phyloP scores from a whole-genome alignment of 2,113 vertebrate species.

The Boulengeromyrus knoepffleri region DNA sequence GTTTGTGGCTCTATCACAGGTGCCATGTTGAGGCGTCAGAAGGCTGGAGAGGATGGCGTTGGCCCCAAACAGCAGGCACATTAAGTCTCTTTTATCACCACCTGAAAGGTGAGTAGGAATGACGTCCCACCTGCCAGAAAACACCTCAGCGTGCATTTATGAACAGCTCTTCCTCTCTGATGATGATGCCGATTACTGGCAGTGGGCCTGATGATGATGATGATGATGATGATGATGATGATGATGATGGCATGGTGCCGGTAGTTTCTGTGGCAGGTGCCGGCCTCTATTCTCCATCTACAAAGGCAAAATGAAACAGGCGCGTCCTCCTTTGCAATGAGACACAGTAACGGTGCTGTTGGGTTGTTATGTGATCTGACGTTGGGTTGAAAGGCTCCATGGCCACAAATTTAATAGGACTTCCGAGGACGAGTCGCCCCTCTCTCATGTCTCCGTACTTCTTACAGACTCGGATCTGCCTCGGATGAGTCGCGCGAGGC shows the following conservation, averaged over 20 bases:
- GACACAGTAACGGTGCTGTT: conserved; percentile 30
- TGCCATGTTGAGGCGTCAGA: conserved; percentile 40
- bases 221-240: neutral
- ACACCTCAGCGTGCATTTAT: neutral
- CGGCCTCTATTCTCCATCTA: conserved; percentile 20
- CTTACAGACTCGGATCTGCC: neutral
- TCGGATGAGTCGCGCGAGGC: neutral
- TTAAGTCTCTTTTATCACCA: conserved; percentile 61
- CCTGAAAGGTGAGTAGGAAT: conserved; percentile 71
- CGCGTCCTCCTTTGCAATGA: conserved; percentile 24
- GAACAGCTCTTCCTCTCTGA: neutral
- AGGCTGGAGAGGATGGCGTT: conserved; percentile 64
- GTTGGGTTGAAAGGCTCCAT: neutral
- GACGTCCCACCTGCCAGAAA: neutral
- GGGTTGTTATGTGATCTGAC: conserved; percentile 12
- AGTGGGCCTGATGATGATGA: neutral
- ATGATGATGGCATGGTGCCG: neutral
- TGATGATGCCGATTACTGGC: neutral
- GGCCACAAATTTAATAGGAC: neutral
- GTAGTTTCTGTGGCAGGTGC: conserved; percentile 13
- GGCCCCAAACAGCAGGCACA: conserved; percentile 62
- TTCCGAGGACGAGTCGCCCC: neutral
- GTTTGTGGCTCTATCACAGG: conserved; percentile 41
- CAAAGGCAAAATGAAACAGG: neutral
- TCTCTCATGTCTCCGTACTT: neutral